Evolutionary conservation across 2,888 invertebrate species (phyloP).

Genomic region (Callyntrura guangdongensis): DNA sequence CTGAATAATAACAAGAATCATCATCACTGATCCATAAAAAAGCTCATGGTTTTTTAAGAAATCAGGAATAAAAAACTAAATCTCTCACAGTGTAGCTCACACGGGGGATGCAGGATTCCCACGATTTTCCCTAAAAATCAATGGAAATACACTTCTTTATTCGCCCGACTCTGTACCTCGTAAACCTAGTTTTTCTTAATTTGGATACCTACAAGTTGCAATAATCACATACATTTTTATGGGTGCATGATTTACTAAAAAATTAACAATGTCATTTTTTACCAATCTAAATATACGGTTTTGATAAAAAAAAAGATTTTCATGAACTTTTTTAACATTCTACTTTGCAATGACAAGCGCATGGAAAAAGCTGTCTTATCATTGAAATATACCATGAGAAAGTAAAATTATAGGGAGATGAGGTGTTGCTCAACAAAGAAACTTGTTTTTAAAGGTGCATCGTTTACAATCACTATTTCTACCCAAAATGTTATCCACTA

Average conservation of each 20-base stretch:
- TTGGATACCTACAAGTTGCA: conserved; percentile 43
- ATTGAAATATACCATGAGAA: neutral
- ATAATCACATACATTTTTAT: conserved; percentile 6
- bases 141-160: conserved; percentile 20
- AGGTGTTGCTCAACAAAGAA: neutral
- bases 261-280: neutral
- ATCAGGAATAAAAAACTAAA: neutral
- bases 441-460: neutral
- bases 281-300: conserved; percentile 25
- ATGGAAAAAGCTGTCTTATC: neutral
- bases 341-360: no score
- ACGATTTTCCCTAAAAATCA: conserved; percentile 79
- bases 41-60: conserved; percentile 69
- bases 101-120: conserved; percentile 82
- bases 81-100: conserved; percentile 68
- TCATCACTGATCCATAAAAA: conserved; percentile 46
- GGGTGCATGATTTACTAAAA: conserved; percentile 54
- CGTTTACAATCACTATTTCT: neutral
- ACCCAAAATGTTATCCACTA: no score
- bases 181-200: conserved; percentile 30
- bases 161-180: neutral
- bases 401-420: neutral
- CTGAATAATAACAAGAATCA: conserved; percentile 62
- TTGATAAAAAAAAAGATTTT: neutral
- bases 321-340: no score